Base-by-base conservation (phyloP, 2,113 vertebrate genomes). In the Sarotherodon lohbergeri region DNA sequence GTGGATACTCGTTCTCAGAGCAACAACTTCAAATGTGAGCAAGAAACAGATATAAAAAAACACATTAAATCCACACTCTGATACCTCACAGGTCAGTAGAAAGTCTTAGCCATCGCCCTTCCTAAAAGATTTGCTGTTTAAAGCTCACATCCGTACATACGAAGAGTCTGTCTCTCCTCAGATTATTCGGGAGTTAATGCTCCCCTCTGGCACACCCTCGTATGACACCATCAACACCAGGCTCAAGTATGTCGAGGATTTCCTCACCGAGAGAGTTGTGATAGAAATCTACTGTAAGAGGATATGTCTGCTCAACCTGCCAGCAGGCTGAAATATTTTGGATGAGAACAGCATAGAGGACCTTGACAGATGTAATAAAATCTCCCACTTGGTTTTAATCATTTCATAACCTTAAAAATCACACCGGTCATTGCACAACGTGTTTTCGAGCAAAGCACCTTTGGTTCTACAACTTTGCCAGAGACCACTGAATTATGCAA, bases 141-240 rank as follows among this genome's bases (percentile, higher is more conserved):
- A 78, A 86, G 88, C 88, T 81, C 86, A 89, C 93, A 93, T 86
- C 86, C 93, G 91, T 84, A 90, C 73, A 89, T 87, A 86, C 85
- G 89, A 81, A 79, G 39, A 86, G 68, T 83, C 63, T 81, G 78
- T 92, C 90, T 89, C 71, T 61, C 89, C 87, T 84, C 93, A 93
- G 94, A 96, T 92, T 89, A 86, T 91, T 92, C 86, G 71, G 90
- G 86, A 90, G 94, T 94, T 90, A 94, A 55, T 83, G 86, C 83
- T 90, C 90, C 89, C 84, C 93, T 89, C 89, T 91, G 92, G 94
- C 95, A 93, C 89, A 80, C 90, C 88, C 87, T 90, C 71, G 82
- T 54, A 90, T 94, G 90, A 95, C 91, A 95, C 93, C 90, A 91
- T 87, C 89, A 80, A 86, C 86, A 78, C 82, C 39, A 92, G 84